A percentile compares a stretch with the other conserved stretches of the same genome.
Evolutionary conservation across 2,113 vertebrate species (phyloP).

Genomic region (Nettapus auritus): DNA sequence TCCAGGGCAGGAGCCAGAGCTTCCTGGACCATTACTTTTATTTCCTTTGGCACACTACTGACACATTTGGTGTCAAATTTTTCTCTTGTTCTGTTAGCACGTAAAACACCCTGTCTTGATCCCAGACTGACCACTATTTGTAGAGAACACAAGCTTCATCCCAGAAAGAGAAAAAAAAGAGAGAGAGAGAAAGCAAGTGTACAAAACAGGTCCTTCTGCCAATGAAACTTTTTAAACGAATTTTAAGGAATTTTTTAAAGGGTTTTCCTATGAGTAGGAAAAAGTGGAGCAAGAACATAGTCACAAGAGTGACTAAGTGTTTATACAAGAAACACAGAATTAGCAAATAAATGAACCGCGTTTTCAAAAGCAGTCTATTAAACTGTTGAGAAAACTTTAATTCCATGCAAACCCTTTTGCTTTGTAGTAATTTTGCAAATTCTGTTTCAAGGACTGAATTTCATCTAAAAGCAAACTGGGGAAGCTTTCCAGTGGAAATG

Average conservation of each 20-base stretch:
- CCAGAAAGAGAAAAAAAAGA: not conserved
- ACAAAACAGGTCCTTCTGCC: not conserved
- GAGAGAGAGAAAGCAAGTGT: not conserved
- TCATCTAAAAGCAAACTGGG: not conserved
- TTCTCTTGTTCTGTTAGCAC: not conserved
- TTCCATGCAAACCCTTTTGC: not conserved
- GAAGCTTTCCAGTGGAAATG: not conserved
- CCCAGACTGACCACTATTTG: not conserved
- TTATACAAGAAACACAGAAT: not conserved
- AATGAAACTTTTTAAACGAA: not conserved
- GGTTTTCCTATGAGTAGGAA: not conserved
- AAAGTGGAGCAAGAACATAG: not conserved
- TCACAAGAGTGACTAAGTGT: not conserved
- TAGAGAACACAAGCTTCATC: not conserved
- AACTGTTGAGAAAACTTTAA: not conserved
- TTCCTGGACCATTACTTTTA: not conserved
- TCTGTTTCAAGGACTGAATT: not conserved
- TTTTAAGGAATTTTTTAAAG: no score
- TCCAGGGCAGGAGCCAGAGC: not conserved
- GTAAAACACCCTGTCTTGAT: not conserved
- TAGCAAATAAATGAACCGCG: not conserved
- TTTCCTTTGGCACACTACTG: not conserved
- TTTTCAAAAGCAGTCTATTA: not conserved
- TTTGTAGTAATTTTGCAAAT: not conserved
- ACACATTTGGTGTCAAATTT: not conserved